A percentile compares a stretch with the other conserved stretches of the same genome.
Conservation (phyloP, 2,797 vertebrate genomes). For the Anableps anableps region DNA sequence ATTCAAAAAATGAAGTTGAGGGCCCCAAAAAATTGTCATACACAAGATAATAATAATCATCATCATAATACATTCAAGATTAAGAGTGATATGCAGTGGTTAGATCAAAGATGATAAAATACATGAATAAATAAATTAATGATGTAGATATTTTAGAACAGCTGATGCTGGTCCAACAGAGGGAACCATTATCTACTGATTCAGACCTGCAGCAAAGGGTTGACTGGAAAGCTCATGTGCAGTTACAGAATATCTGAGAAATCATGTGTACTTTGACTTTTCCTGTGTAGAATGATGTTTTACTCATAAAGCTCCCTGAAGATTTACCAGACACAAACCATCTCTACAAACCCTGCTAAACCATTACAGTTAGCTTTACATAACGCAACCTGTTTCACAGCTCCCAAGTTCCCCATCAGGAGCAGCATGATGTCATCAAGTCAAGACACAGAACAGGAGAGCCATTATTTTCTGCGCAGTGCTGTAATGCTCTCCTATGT, state of each 20-base stretch:
- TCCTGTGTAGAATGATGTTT: conserved; percentile 25
- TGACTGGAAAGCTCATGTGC: conserved; percentile 54
- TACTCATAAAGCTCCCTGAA: conserved; percentile 19
- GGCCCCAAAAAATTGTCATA: too few relatives aligned
- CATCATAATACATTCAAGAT: too few relatives aligned
- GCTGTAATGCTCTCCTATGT: conserved; percentile 64
- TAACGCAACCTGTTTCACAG: conserved; percentile 50
- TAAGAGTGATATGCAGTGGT: neutral
- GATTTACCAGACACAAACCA: conserved; percentile 36
- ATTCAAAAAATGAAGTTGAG: too few relatives aligned
- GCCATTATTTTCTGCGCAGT: conserved; percentile 55
- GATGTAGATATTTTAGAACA: conserved; percentile 7
- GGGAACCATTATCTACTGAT: conserved; percentile 41
- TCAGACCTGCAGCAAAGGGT: conserved; percentile 32
- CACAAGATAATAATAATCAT: too few relatives aligned
- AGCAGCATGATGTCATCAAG: conserved; percentile 66
- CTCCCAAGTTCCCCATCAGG: conserved; percentile 48
- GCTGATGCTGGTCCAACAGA: conserved; percentile 47
- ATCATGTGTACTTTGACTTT: neutral
- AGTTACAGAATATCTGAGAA: conserved; percentile 11
- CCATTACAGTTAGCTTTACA: conserved; percentile 58
- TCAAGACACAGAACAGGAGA: conserved; percentile 63
- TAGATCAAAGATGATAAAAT: neutral
- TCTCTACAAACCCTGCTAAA: conserved; percentile 28
- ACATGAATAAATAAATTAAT: neutral